phyloP scores from a whole-genome alignment of 2,113 vertebrate species.

The Apistogramma diplotaenia region DNA sequence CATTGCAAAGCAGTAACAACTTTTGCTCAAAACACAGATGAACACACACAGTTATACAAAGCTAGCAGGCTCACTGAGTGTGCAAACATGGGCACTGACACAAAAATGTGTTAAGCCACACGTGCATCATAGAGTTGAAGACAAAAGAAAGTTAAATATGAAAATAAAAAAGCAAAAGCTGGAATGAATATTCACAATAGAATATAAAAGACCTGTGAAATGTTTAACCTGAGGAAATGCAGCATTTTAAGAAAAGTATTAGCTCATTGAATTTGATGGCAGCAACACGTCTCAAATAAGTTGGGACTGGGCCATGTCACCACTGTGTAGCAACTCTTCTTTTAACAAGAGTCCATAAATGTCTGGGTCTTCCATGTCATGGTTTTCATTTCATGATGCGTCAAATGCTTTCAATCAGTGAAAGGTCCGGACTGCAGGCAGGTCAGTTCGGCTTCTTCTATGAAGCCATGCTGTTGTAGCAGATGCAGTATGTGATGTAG shows the following conservation, averaged over 20 bases:
- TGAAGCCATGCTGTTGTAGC: neutral
- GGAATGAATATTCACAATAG: too few relatives aligned
- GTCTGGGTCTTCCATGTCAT: too few relatives aligned
- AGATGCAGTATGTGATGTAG: neutral
- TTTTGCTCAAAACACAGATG: neutral
- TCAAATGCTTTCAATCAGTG: neutral
- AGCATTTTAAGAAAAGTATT: neutral
- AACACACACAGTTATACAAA: neutral
- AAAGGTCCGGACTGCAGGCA: neutral
- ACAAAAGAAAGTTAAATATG: neutral
- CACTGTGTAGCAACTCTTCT: too few relatives aligned
- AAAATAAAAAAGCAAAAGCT: too few relatives aligned
- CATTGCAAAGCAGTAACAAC: neutral
- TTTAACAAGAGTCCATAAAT: too few relatives aligned
- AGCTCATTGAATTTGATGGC: neutral
- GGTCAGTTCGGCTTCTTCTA: neutral
- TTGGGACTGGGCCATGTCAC: too few relatives aligned
- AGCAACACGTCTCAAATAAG: too few relatives aligned
- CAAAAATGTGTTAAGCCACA: neutral
- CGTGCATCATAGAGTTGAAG: neutral
- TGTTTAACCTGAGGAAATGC: neutral
- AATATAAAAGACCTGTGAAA: neutral
- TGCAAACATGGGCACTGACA: conserved; percentile 7
- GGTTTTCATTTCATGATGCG: neutral
- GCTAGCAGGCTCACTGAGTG: neutral